These are phyloP conservation scores for Aleadryas rufinucha DNA, from an alignment of 2,113 vertebrate genomes.

Conservation along the genomic window DNA sequence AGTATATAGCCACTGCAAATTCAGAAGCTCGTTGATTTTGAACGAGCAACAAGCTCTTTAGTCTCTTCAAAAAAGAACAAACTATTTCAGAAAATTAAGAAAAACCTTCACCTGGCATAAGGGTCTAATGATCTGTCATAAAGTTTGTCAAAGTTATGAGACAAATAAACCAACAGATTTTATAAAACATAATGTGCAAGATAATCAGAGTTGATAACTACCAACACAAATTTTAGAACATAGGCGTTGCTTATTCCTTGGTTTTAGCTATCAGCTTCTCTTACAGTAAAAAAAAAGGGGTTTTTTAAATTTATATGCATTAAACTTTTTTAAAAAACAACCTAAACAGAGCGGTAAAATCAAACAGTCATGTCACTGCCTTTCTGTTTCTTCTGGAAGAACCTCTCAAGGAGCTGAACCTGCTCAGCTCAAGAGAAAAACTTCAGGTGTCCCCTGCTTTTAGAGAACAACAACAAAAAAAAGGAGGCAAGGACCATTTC, in stretches of 20 bases:
- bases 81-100: neutral
- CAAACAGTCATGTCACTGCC: rapidly evolving
- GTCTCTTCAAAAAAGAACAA: neutral
- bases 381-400: neutral
- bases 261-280: neutral
- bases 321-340: neutral
- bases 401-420: neutral
- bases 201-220: neutral
- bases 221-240: neutral
- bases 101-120: neutral
- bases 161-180: neutral
- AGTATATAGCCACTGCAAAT: neutral
- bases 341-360: neutral
- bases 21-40: neutral
- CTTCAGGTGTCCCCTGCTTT: neutral
- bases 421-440: neutral
- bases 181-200: neutral
- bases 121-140: neutral
- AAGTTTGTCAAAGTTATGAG: neutral
- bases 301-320: neutral
- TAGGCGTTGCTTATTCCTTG: neutral
- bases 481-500: neutral
- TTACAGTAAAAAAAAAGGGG: rapidly evolving
- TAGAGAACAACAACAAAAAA: rapidly evolving
- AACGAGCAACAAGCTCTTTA: neutral